Conservation (phyloP, 2,888 invertebrate species). For the Hypsopygia costalis region DNA sequence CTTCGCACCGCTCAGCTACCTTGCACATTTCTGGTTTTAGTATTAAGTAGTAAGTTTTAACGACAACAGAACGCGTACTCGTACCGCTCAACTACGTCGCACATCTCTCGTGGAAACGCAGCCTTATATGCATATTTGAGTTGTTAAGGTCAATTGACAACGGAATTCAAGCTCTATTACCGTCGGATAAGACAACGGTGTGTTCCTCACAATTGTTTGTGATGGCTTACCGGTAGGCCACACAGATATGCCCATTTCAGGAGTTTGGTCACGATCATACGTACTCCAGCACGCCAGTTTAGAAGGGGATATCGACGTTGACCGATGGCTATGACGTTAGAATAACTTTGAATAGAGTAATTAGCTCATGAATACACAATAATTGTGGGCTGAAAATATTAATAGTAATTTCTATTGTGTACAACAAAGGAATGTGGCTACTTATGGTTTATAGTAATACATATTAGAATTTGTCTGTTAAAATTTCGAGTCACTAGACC, state of each 20-base stretch:
- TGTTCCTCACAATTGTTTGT: constrained; percentile 10
- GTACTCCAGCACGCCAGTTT: constrained; percentile 55
- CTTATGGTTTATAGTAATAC: no score
- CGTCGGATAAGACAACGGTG: constrained; percentile 32
- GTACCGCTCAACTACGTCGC: no score
- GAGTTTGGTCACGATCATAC: constrained; percentile 71
- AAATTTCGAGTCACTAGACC: no score
- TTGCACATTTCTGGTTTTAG: no score
- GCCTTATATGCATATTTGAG: constrained; percentile 39
- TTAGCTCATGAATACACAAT: constrained; percentile 69
- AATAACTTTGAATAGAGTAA: constrained; percentile 77
- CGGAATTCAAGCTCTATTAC: constrained; percentile 46
- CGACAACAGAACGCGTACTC: no score
- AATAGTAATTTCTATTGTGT: constrained; percentile 49
- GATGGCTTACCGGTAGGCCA: constrained; percentile 39
- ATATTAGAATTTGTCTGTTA: no score
- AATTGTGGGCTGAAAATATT: constrained; percentile 45
- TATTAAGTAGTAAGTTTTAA: no score
- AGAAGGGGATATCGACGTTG: constrained; percentile 66
- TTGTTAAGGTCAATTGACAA: constrained; percentile 39
- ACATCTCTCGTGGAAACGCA: no score
- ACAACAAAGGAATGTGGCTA: constrained; percentile 31
- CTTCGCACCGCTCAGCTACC: no score
- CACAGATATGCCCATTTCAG: constrained; percentile 66
- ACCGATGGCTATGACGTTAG: constrained; percentile 73